phyloP scores from a whole-genome alignment of 2,888 invertebrate species.

The Heliconius sara region DNA sequence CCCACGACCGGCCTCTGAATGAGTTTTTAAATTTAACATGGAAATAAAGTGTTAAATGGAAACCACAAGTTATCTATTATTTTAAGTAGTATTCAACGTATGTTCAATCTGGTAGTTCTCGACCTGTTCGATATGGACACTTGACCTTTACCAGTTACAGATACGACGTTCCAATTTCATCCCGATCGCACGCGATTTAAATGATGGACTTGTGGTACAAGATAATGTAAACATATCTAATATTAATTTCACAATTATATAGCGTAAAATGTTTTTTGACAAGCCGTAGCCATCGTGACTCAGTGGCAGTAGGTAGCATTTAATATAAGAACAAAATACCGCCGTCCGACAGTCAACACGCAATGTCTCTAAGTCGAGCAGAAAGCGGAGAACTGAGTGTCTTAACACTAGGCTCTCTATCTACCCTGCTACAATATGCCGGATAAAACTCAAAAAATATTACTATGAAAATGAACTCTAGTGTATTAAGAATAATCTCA shows the following conservation, averaged over 20 bases:
- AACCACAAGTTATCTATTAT: not conserved
- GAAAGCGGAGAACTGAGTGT: not conserved
- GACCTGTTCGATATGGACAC: constrained; percentile 37
- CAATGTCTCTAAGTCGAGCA: not conserved
- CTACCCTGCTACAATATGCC: not conserved
- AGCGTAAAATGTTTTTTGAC: not conserved
- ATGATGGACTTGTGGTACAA: constrained; percentile 22
- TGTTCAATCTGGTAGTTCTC: constrained; percentile 28
- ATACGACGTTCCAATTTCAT: constrained; percentile 58
- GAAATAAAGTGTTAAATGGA: not conserved
- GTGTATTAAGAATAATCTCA: not conserved
- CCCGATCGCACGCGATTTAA: constrained; percentile 54
- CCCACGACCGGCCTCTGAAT: too few relatives aligned
- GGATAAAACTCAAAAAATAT: not conserved
- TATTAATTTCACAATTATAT: not conserved
- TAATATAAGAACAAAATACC: not conserved
- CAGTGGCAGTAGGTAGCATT: too few relatives aligned
- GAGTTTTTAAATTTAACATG: not conserved
- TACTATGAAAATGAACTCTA: not conserved
- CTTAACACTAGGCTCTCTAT: not conserved
- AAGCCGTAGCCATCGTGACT: too few relatives aligned
- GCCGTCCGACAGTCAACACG: too few relatives aligned
- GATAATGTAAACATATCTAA: constrained; percentile 8
- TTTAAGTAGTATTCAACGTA: not conserved
- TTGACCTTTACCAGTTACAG: constrained; percentile 36